These are phyloP conservation scores for Daptonema setosum DNA, from an alignment of 2,888 invertebrate species.

Conservation along the genomic window DNA sequence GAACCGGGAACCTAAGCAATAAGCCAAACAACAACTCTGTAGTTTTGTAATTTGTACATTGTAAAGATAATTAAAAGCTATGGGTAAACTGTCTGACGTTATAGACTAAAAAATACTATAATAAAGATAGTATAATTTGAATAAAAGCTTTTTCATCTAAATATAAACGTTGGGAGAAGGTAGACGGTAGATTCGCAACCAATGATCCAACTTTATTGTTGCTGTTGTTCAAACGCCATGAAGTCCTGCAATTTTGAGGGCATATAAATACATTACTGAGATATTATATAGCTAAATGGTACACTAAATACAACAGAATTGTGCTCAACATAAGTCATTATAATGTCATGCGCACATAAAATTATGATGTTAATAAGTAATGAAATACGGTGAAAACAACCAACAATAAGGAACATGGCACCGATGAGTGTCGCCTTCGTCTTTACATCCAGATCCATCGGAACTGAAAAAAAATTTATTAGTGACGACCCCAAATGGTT, in stretches of 20 bases:
- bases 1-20: too few species aligned
- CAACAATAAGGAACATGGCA: constrained; percentile 4
- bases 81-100: too few species aligned
- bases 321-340: too few species aligned
- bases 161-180: background rate
- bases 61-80: too few species aligned
- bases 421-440: constrained; percentile 2
- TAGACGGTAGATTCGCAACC: background rate
- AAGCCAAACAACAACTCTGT: background rate
- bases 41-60: background rate
- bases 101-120: too few species aligned
- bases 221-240: background rate
- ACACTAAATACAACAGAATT: too few species aligned
- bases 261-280: background rate
- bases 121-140: background rate
- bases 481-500: background rate
- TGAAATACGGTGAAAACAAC: background rate
- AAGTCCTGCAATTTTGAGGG: background rate
- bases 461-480: background rate
- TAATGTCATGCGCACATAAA: too few species aligned
- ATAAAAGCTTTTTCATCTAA: background rate
- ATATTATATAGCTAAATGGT: background rate
- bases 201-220: background rate
- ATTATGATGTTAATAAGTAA: background rate
- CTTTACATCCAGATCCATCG: constrained; percentile 5